phyloP scores from a whole-genome alignment of 2,797 vertebrate species.

The Champsocephalus esox region DNA sequence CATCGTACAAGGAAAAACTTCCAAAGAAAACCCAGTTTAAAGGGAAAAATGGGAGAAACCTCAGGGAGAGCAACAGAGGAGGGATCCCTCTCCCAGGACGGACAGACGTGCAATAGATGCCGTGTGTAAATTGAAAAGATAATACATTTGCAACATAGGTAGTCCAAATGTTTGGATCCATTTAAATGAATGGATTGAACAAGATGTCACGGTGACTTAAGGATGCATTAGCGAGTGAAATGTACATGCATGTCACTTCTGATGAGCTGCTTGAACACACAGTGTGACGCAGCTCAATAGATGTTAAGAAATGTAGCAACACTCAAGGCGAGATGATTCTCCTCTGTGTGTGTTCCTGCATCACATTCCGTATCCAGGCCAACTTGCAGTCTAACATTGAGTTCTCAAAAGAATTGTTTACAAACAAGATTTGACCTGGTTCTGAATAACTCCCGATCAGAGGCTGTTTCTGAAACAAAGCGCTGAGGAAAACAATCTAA shows the following conservation, averaged over 20 bases:
- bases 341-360: background rate
- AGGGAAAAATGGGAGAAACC: no score
- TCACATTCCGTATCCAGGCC: background rate
- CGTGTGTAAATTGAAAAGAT: no score
- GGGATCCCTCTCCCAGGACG: no score
- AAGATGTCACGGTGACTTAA: no score
- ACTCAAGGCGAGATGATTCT: background rate
- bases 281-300: background rate
- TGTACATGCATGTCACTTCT: background rate
- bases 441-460: background rate
- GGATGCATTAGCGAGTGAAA: no score
- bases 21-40: no score
- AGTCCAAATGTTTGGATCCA: no score
- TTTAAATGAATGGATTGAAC: no score
- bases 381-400: background rate
- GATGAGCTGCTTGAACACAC: background rate
- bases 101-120: no score
- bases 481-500: conserved; percentile 35
- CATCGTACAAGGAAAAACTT: no score
- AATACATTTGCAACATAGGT: no score
- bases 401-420: background rate
- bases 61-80: no score
- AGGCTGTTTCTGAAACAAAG: background rate
- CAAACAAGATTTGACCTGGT: background rate
- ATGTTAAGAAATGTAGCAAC: background rate